Evolutionary conservation across 92 coral and sea anemone genomes (phyloP).

Genomic region (Epizoanthus rinbou): DNA sequence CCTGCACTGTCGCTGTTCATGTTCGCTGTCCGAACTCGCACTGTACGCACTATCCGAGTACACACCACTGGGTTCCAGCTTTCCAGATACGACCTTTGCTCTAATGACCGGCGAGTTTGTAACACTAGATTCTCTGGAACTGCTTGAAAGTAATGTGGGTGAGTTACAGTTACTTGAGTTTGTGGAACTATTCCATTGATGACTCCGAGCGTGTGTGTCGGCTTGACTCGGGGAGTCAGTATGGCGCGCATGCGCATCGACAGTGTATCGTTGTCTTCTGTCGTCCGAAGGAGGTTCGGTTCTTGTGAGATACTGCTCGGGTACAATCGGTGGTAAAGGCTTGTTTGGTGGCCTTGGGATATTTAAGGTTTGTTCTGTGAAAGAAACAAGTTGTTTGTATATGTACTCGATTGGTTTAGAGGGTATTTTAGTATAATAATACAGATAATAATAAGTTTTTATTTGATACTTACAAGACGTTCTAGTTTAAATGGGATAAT

Average conservation of each 20-base stretch:
- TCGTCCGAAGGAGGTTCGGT: neutral
- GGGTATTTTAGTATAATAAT: too few relatives aligned
- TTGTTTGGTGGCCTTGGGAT: neutral
- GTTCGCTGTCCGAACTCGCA: constrained; percentile 33
- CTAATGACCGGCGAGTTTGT: constrained; percentile 27
- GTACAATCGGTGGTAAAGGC: neutral
- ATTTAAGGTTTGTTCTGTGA: neutral
- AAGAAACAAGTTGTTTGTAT: too few relatives aligned
- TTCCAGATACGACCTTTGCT: neutral
- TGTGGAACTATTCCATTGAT: neutral
- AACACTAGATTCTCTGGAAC: constrained; percentile 32
- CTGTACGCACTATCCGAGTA: constrained; percentile 16
- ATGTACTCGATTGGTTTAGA: too few relatives aligned
- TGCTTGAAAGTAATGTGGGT: constrained; percentile 9
- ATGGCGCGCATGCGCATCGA: neutral
- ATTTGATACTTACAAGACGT: too few relatives aligned
- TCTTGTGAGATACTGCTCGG: constrained; percentile 2
- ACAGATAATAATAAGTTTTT: too few relatives aligned
- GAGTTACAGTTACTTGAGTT: constrained; percentile 30
- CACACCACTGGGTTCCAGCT: neutral
- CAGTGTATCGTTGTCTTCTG: neutral
- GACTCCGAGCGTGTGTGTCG: neutral
- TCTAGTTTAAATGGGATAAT: too few relatives aligned
- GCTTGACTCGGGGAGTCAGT: neutral
- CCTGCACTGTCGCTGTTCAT: neutral